phyloP scores from a whole-genome alignment of 2,888 invertebrate genomes.

The Eupeodes luniger region DNA sequence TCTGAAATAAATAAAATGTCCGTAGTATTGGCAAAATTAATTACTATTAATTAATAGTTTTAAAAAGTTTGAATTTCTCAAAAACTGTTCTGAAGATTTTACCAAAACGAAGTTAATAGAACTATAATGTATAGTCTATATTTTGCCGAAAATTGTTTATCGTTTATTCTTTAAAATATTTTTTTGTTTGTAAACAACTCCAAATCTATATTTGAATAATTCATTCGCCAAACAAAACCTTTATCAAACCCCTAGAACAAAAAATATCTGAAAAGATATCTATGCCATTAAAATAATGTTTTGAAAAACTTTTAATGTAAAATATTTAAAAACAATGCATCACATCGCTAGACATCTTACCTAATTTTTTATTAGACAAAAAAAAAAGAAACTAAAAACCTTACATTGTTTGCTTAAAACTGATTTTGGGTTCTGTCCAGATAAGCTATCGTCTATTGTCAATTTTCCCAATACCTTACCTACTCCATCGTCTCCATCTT shows the following conservation, averaged over 20 bases:
- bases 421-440: slow-evolving; percentile 58
- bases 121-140: too few species aligned
- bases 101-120: too few species aligned
- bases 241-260: not conserved
- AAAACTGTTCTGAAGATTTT: too few species aligned
- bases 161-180: too few species aligned
- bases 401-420: slow-evolving; percentile 16
- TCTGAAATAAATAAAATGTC: too few species aligned
- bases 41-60: too few species aligned
- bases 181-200: too few species aligned
- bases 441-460: slow-evolving; percentile 65
- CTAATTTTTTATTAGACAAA: not conserved
- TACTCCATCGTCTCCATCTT: slow-evolving; percentile 23
- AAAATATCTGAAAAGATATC: not conserved
- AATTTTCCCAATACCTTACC: slow-evolving; percentile 51
- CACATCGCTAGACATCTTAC: not conserved
- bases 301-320: not conserved
- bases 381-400: not conserved
- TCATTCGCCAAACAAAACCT: too few species aligned
- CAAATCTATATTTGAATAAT: too few species aligned
- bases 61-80: too few species aligned
- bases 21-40: too few species aligned
- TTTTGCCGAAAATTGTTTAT: too few species aligned
- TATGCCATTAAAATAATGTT: not conserved
- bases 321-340: not conserved